phyloP scores from a whole-genome alignment of 2,797 vertebrate genomes.

The Leptodactylus fallax region DNA sequence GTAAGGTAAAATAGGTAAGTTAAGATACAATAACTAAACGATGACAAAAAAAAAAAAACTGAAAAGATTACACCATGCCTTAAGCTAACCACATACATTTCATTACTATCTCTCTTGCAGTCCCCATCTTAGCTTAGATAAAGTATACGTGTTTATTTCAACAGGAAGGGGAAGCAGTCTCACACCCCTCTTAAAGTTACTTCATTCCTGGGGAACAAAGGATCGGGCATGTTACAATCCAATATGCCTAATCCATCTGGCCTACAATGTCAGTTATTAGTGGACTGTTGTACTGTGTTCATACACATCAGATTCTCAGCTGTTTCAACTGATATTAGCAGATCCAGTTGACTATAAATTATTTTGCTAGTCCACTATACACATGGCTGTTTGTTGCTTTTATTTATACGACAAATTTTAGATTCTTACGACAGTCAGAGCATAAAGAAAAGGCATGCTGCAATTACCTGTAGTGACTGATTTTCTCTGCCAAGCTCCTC shows the following conservation, averaged over 20 bases:
- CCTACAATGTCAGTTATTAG: not conserved
- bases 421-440: not conserved
- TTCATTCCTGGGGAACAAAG: not conserved
- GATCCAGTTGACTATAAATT: no score
- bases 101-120: not conserved
- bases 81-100: not conserved
- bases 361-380: not conserved
- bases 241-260: not conserved
- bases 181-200: not conserved
- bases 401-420: not conserved
- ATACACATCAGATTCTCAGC: not conserved
- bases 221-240: not conserved
- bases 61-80: not conserved
- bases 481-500: constrained; percentile 97
- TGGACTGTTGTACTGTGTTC: not conserved
- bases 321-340: not conserved
- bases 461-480: constrained; percentile 91
- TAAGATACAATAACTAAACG: not conserved
- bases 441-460: not conserved
- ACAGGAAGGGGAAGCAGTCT: no score
- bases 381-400: not conserved
- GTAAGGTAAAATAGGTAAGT: not conserved
- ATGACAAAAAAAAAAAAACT: no score
- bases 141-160: no score
- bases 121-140: no score